Percentiles rank a stretch among this genome's conserved stretches.
These are phyloP conservation scores for Napeogenes sylphis DNA, from an alignment of 2,888 invertebrate species.

Conservation along the genomic window DNA sequence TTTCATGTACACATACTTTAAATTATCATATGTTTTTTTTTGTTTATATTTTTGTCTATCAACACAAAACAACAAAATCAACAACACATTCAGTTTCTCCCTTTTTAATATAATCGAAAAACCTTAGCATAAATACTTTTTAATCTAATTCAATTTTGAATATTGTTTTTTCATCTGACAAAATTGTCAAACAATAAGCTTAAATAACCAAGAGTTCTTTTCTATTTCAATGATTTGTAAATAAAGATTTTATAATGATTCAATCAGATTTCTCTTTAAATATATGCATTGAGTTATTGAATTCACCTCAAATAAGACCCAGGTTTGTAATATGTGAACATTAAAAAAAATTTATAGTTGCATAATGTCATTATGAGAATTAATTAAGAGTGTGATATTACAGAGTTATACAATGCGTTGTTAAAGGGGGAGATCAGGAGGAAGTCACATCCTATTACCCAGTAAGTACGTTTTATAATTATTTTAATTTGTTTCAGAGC, in stretches of 20 bases:
- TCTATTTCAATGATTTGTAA: constrained; percentile 17
- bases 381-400: constrained; percentile 36
- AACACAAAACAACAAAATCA: too few species aligned
- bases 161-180: neutral
- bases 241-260: constrained; percentile 31
- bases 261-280: constrained; percentile 38
- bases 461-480: constrained; percentile 48
- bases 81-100: too few species aligned
- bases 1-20: too few species aligned
- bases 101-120: too few species aligned
- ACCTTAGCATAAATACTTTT: too few species aligned
- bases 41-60: too few species aligned
- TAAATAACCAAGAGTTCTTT: constrained; percentile 5
- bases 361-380: constrained; percentile 14
- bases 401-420: constrained; percentile 51
- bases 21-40: too few species aligned
- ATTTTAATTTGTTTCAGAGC: constrained; percentile 43
- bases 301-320: constrained; percentile 20
- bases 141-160: too few species aligned
- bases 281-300: constrained; percentile 41
- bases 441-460: constrained; percentile 27
- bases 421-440: constrained; percentile 38
- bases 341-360: constrained; percentile 1
- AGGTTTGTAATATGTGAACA: constrained; percentile 29
- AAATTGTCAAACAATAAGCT: constrained; percentile 2